Evolutionary conservation across 2,888 invertebrate genomes (phyloP).

Genomic region (Hybos culiciformis): DNA sequence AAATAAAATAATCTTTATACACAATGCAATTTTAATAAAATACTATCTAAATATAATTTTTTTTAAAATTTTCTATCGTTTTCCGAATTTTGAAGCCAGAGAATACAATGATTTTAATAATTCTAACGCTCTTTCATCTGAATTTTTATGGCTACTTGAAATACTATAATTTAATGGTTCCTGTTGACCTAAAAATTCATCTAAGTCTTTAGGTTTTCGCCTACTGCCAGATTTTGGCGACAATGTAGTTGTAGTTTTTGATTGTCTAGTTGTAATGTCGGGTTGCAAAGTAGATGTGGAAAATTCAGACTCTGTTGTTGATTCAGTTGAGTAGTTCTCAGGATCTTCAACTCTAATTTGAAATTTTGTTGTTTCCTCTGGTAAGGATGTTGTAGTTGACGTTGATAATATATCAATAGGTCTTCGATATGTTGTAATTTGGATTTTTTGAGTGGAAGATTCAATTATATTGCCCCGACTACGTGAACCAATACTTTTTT

Average conservation of each 20-base stretch:
- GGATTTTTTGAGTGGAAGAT: slow-evolving; percentile 30
- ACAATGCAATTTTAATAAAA: not conserved
- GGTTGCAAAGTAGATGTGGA: slow-evolving; percentile 16
- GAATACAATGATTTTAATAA: slow-evolving; percentile 70
- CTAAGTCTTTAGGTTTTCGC: slow-evolving; percentile 14
- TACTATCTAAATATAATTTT: not conserved
- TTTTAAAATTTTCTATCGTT: slow-evolving; percentile 31
- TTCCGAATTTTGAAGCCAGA: slow-evolving; percentile 71
- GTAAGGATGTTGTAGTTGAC: slow-evolving; percentile 18
- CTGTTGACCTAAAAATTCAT: slow-evolving; percentile 17
- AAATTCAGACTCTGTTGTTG: slow-evolving; percentile 20
- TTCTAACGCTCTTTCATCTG: slow-evolving; percentile 68
- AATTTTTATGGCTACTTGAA: slow-evolving; percentile 38
- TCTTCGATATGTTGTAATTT: slow-evolving; percentile 20
- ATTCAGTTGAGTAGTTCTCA: slow-evolving; percentile 21
- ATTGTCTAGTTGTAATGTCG: slow-evolving; percentile 23
- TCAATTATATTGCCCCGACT: slow-evolving; percentile 29
- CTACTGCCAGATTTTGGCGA: slow-evolving; percentile 14
- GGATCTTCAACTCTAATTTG: slow-evolving; percentile 31
- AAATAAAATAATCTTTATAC: too few species aligned
- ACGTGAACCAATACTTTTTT: slow-evolving; percentile 5
- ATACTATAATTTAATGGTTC: slow-evolving; percentile 16
- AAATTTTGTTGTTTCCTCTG: slow-evolving; percentile 32
- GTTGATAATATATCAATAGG: slow-evolving; percentile 17
- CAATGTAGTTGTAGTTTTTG: slow-evolving; percentile 23